Conservation (phyloP, 2,888 invertebrate species). For the Sialis lutaria region DNA sequence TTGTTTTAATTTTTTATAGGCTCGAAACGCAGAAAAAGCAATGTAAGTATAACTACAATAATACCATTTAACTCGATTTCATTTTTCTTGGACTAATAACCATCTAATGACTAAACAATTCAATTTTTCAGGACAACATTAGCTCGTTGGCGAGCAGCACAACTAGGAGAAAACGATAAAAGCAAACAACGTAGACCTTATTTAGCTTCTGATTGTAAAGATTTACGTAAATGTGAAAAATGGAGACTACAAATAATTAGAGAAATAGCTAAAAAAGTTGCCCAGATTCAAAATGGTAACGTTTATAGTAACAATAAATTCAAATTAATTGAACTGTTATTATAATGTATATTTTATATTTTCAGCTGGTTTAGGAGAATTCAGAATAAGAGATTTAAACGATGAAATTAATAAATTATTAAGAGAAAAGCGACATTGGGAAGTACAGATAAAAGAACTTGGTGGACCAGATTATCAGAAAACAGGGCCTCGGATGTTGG, state of each 20-base stretch:
- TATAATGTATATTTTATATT: constrained; percentile 8
- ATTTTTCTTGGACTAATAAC: too few relatives aligned
- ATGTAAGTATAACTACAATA: constrained; percentile 51
- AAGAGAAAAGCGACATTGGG: constrained; percentile 95
- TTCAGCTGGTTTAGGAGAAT: constrained; percentile 93
- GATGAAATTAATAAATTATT: constrained; percentile 98
- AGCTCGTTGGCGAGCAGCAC: constrained; percentile 95
- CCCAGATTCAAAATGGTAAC: constrained; percentile 92
- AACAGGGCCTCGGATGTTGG: constrained; percentile 83
- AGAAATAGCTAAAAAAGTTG: constrained; percentile 95
- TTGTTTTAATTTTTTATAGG: constrained; percentile 38
- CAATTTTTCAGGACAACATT: constrained; percentile 69
- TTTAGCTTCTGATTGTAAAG: constrained; percentile 87
- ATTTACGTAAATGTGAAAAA: constrained; percentile 83
- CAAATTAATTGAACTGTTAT: constrained; percentile 2
- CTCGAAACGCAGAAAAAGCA: constrained; percentile 94
- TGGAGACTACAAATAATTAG: constrained; percentile 93
- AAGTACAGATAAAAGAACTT: constrained; percentile 84
- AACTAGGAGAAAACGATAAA: constrained; percentile 73
- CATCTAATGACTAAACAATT: neutral
- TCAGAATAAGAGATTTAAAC: constrained; percentile 91
- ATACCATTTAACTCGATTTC: constrained; percentile 2
- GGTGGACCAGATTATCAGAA: constrained; percentile 90
- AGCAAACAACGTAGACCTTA: constrained; percentile 81
- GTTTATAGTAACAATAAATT: neutral